Evolutionary conservation across 1,140 invertebrate genomes (phyloP).

Genomic region (Drosophila willistoni): DNA sequence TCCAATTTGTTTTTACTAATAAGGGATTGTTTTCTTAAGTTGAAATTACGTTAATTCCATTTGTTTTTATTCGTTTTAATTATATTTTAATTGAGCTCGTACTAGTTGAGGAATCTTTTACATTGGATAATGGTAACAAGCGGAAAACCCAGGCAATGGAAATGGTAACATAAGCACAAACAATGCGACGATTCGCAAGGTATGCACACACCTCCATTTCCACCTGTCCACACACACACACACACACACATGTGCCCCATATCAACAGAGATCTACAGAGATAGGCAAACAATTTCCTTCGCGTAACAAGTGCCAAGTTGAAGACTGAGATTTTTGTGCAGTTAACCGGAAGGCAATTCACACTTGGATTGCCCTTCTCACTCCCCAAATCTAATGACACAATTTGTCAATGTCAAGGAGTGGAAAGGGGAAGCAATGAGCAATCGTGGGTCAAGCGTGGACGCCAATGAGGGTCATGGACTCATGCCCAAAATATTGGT

Average conservation of each 20-base stretch:
- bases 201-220: constrained; percentile 21
- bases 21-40: too few species aligned
- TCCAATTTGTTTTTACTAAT: too few species aligned
- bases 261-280: constrained; percentile 14
- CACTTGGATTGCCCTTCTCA: constrained; percentile 51
- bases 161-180: constrained; percentile 45
- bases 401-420: constrained; percentile 71
- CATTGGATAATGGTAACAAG: not conserved
- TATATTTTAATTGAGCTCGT: not conserved
- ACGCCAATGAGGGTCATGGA: constrained; percentile 18
- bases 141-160: constrained; percentile 27
- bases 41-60: not conserved
- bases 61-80: not conserved
- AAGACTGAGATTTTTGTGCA: constrained; percentile 40
- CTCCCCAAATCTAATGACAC: constrained; percentile 61
- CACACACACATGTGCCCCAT: constrained; percentile 23
- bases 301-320: constrained; percentile 71
- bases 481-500: not conserved
- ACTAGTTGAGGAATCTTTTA: not conserved
- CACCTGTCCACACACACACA: constrained; percentile 36
- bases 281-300: constrained; percentile 56
- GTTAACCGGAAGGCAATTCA: constrained; percentile 69
- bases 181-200: constrained; percentile 51
- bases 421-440: constrained; percentile 13
- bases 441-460: constrained; percentile 54